Percentiles rank a stretch among this genome's conserved stretches.
These are phyloP conservation scores for Natrix natrix DNA, from an alignment of 2,797 vertebrate genomes.

Conservation along the genomic window DNA sequence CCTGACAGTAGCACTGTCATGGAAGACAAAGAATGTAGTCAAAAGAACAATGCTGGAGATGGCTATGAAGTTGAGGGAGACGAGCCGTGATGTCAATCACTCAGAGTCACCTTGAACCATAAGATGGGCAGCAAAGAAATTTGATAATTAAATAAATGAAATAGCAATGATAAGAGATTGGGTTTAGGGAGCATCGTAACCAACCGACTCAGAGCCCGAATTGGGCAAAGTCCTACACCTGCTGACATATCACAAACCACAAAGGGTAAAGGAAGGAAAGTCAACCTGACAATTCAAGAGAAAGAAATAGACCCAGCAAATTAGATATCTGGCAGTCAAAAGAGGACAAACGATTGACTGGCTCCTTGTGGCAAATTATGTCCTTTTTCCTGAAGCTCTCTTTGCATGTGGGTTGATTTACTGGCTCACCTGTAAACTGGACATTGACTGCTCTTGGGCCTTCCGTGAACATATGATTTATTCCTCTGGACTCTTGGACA, in stretches of 20 bases:
- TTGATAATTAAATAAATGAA: neutral
- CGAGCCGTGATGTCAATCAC: neutral
- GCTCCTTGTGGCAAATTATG: neutral
- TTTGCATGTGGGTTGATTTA: neutral
- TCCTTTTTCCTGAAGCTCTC: neutral
- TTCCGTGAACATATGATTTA: neutral
- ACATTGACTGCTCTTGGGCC: neutral
- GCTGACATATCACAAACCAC: neutral
- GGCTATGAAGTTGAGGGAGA: neutral
- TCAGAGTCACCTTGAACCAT: neutral
- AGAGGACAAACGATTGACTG: neutral
- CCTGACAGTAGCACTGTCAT: neutral
- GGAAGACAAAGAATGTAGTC: neutral
- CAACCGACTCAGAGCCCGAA: neutral
- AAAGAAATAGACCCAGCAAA: neutral
- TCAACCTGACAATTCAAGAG: neutral
- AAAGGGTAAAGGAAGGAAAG: neutral
- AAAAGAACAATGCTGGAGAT: neutral
- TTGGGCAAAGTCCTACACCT: neutral
- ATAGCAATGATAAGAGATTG: neutral
- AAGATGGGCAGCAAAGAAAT: neutral
- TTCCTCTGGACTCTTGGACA: neutral
- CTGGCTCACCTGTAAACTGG: neutral
- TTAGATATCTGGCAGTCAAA: neutral
- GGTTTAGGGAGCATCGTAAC: neutral